These are phyloP conservation scores for Gephyroberyx darwinii DNA, from an alignment of 2,797 vertebrate species.

Conservation along the genomic window DNA sequence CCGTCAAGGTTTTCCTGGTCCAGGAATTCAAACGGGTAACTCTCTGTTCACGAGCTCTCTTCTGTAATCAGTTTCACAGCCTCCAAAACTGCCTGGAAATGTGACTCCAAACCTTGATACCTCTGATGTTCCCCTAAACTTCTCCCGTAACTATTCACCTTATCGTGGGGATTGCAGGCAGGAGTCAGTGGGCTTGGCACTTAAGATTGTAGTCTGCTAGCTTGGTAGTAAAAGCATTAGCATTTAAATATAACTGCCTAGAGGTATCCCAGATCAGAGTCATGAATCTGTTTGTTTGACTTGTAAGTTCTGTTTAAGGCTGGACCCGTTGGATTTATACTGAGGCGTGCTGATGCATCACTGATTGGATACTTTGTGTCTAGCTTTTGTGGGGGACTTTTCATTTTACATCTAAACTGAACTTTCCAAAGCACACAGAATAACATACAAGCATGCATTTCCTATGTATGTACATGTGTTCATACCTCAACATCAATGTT, in stretches of 20 bases:
- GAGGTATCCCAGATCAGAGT: constrained; percentile 67
- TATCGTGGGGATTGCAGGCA: constrained; percentile 31
- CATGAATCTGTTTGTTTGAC: constrained; percentile 53
- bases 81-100: constrained; percentile 28
- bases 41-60: constrained; percentile 14
- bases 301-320: constrained; percentile 6
- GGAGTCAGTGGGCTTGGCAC: constrained; percentile 39
- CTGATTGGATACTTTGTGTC: constrained; percentile 6
- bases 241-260: constrained; percentile 71
- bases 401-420: background rate
- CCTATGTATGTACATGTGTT: background rate
- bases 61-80: constrained; percentile 33
- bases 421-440: background rate
- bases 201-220: constrained; percentile 56
- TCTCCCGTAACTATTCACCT: constrained; percentile 26
- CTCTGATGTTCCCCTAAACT: constrained; percentile 23
- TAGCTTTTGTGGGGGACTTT: background rate
- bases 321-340: background rate
- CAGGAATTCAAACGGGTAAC: constrained; percentile 7
- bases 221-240: constrained; percentile 64
- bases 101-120: constrained; percentile 24
- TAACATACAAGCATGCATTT: background rate
- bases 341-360: constrained; percentile 1
- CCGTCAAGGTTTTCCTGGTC: background rate
- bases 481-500: background rate